These are phyloP conservation scores for Anthrax anthrax DNA, from an alignment of 2,888 invertebrate species.

Conservation along the genomic window DNA sequence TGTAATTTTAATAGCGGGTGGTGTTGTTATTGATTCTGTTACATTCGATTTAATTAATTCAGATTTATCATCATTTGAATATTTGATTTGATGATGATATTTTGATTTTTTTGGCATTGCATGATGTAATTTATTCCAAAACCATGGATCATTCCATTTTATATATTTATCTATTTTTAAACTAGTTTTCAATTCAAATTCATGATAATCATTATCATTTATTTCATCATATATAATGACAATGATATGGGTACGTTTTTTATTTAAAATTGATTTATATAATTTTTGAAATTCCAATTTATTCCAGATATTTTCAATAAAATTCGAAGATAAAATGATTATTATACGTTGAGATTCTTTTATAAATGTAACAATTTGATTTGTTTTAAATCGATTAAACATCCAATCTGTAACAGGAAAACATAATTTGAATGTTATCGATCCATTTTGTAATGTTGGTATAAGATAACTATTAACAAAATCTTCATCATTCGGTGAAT, in stretches of 20 bases:
- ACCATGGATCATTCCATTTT: conserved; percentile 68
- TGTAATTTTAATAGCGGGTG: conserved; percentile 26
- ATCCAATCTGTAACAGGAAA: conserved; percentile 61
- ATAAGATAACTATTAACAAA: conserved; percentile 51
- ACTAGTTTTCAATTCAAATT: conserved; percentile 54
- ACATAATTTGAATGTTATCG: conserved; percentile 51
- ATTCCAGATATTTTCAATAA: conserved; percentile 61
- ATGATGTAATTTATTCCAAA: conserved; percentile 64
- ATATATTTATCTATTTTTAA: conserved; percentile 64
- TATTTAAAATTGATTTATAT: conserved; percentile 53
- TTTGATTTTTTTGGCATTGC: conserved; percentile 48
- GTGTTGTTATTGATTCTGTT: conserved; percentile 29
- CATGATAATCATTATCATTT: conserved; percentile 46
- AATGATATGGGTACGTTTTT: conserved; percentile 54
- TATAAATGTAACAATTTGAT: conserved; percentile 66
- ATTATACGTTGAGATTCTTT: conserved; percentile 54
- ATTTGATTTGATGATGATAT: conserved; percentile 17
- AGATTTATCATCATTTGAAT: conserved; percentile 32
- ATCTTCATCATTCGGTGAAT: conserved; percentile 59
- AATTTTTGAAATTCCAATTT: conserved; percentile 59
- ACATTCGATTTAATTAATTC: conserved; percentile 29
- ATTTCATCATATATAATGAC: conserved; percentile 56
- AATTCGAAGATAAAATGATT: conserved; percentile 54
- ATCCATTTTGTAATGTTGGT: conserved; percentile 48
- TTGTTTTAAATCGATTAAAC: conserved; percentile 54